Base-by-base conservation (phyloP, 1,140 invertebrate species). In the Acromyrmex echinatior region DNA sequence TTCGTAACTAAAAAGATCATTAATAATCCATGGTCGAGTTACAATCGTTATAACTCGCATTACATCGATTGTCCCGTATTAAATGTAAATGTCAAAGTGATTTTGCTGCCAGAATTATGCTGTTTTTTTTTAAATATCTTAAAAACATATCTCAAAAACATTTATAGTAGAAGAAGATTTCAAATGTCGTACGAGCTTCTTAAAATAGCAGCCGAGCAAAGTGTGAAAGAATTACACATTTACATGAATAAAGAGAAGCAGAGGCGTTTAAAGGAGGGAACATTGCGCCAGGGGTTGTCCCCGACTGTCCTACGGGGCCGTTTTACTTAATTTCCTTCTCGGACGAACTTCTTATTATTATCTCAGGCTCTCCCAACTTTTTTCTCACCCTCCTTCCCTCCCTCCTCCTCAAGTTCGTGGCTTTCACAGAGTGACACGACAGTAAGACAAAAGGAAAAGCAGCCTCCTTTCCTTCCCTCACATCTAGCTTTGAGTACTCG, bases 341-440 rank as follows among this genome's bases (percentile, higher is more conserved):
- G 91, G 91, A 91, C 93, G 90, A 93, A 93, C 93, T 94, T 94
- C 90, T 94, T 94, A 94, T 95, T 94, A 94, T 94, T 93, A 93
- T 94, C 92, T 93, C 87, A 78, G 92, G 91, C 90, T 89, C 92
- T 92, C 91, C 86, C 91, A 78, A 76, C 85, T 91, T 93, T 92
- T 93, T 93, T 88, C 71, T 65, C 71, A 65, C n/a, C 39, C 79
- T 6, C 18, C 87, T 5, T 86, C 51, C 25, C 25, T 25, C 25
- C 39, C 79, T 6, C 18, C 87, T 65, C 14, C 14, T 86, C 85
- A 87, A 84, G 88, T 79, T 74, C 86, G 87, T 86, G 87, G 87
- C 87, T 92, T 88, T 91, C 63, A 70, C 78, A 65, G 49, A 21
- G 39, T 78, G 87, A 79, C 82, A 49, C 58, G 62, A 63, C 45